phyloP scores from a whole-genome alignment of 2,113 vertebrate genomes.

The Nannospalax galili region DNA sequence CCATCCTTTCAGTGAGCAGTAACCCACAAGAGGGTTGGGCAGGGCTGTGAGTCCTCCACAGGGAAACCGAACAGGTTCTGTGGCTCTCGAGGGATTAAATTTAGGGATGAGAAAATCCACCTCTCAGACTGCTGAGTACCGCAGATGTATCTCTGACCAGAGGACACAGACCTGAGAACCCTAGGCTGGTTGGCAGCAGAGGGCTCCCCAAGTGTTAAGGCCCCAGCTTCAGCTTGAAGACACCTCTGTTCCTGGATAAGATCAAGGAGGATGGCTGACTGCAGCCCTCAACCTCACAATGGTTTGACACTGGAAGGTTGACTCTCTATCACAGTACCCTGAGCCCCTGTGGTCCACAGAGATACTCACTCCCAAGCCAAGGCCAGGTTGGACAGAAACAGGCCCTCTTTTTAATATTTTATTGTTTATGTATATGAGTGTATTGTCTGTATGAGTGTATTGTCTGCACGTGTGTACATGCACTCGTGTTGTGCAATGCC shows the following conservation, averaged over 20 bases:
- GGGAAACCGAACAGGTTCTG: neutral
- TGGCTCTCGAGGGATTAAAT: neutral
- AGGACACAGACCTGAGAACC: neutral
- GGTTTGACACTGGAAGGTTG: neutral
- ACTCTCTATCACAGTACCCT: neutral
- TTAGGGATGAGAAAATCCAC: accelerated
- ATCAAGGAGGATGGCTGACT: too few relatives aligned
- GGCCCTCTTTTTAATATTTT: too few relatives aligned
- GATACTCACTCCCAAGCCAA: neutral
- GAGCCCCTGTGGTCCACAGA: neutral
- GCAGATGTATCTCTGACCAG: too few relatives aligned
- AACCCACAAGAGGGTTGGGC: neutral
- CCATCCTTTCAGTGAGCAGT: neutral
- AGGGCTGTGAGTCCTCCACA: neutral
- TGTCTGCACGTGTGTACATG: too few relatives aligned
- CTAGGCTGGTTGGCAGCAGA: too few relatives aligned
- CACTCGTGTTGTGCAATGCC: too few relatives aligned
- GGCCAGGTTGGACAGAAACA: neutral
- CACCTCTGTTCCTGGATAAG: neutral
- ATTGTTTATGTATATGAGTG: too few relatives aligned
- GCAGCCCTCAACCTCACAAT: neutral
- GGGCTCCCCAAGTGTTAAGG: too few relatives aligned
- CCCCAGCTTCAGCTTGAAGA: neutral
- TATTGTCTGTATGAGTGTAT: too few relatives aligned
- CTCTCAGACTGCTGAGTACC: neutral